These are phyloP conservation scores for Agrochola circellaris DNA, from an alignment of 2,888 invertebrate genomes.

Conservation along the genomic window DNA sequence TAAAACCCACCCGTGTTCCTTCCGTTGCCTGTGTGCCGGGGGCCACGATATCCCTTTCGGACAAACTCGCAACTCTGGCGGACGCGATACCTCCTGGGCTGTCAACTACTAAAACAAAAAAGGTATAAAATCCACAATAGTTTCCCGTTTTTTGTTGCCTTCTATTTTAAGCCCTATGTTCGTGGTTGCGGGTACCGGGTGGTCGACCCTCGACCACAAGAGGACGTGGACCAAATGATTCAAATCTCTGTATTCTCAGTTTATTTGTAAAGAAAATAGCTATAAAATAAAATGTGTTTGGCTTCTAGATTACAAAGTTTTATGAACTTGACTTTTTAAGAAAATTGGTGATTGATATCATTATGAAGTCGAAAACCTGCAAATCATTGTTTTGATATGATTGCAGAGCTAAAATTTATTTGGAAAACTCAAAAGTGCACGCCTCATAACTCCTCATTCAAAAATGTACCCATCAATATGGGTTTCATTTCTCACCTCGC, in stretches of 20 bases:
- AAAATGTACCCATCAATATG: no score
- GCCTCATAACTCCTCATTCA: no score
- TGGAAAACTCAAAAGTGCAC: no score
- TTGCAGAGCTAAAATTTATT: no score
- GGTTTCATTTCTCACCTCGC: no score
- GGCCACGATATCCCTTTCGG: no score
- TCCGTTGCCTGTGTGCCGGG: no score
- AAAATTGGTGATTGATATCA: no score
- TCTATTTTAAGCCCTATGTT: constrained; percentile 39
- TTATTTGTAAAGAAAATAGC: constrained; percentile 6
- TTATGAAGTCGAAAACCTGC: background rate
- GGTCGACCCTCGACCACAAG: constrained; percentile 53
- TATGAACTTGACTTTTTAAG: background rate
- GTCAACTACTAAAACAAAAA: background rate
- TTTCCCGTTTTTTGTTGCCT: constrained; percentile 19
- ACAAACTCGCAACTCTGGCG: no score
- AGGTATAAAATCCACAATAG: background rate
- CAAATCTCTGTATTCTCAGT: background rate
- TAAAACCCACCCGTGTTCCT: no score
- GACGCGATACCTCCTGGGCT: background rate
- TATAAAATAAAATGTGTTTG: background rate
- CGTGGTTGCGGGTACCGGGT: constrained; percentile 42
- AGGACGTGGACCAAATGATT: constrained; percentile 36
- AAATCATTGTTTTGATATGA: no score
- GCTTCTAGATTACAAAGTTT: background rate